Conservation (phyloP, 1,140 invertebrate species). For the Drosophila tropicalis region DNA sequence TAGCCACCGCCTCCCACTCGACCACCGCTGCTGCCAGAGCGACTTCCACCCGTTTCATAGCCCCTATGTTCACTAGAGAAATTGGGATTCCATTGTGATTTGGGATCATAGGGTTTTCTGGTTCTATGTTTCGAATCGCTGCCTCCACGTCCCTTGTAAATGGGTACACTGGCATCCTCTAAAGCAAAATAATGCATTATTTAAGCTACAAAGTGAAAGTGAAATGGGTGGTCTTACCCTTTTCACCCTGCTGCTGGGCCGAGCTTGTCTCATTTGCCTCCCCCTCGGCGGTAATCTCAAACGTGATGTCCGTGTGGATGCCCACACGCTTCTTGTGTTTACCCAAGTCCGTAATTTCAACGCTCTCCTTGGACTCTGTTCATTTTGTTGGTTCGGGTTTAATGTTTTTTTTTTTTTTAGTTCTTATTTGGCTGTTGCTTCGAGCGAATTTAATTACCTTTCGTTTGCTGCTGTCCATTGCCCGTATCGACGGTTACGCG, state of each 20-base stretch:
- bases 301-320: slow-evolving; percentile 83
- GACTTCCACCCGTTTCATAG: slow-evolving; percentile 37
- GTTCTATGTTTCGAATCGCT: slow-evolving; percentile 61
- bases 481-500: slow-evolving; percentile 82
- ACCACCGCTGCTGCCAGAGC: slow-evolving; percentile 32
- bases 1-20: slow-evolving; percentile 31
- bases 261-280: slow-evolving; percentile 79
- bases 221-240: slow-evolving; percentile 56
- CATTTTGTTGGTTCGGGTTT: background rate
- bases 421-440: slow-evolving; percentile 43
- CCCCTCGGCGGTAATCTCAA: slow-evolving; percentile 80
- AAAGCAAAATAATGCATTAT: slow-evolving; percentile 1
- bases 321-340: slow-evolving; percentile 82
- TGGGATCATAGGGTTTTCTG: slow-evolving; percentile 65
- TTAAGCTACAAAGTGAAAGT: slow-evolving; percentile 4
- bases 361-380: slow-evolving; percentile 80
- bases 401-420: slow-evolving; percentile 34
- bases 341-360: slow-evolving; percentile 80
- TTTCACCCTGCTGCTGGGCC: slow-evolving; percentile 69
- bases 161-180: slow-evolving; percentile 82
- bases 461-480: slow-evolving; percentile 77
- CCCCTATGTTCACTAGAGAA: slow-evolving; percentile 63
- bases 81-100: slow-evolving; percentile 77
- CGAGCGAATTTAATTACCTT: slow-evolving; percentile 76
- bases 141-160: slow-evolving; percentile 74